Conservation (phyloP, 1,140 invertebrate species). For the Epicauta chinensis region DNA sequence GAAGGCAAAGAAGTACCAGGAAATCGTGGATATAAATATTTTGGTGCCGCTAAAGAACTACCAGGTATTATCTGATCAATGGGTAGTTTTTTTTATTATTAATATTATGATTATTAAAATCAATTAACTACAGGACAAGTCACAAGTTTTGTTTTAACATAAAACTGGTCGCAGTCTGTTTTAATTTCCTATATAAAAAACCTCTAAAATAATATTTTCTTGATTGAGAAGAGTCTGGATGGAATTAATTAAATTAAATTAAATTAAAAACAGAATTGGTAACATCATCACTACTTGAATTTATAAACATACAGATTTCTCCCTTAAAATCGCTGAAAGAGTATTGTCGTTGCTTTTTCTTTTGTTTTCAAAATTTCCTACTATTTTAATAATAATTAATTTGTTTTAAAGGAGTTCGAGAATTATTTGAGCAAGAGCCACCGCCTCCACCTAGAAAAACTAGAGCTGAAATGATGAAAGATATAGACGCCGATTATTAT, state of each 20-base stretch:
- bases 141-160: too few species aligned
- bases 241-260: not conserved
- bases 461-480: constrained; percentile 93
- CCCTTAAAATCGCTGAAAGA: not conserved
- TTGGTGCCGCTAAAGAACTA: constrained; percentile 97
- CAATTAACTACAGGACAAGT: too few species aligned
- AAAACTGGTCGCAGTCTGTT: too few species aligned
- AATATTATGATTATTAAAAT: too few species aligned
- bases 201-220: too few species aligned
- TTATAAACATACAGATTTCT: too few species aligned
- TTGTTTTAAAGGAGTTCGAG: constrained; percentile 70
- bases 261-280: constrained; percentile 1
- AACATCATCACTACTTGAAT: not conserved
- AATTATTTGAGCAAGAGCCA: constrained; percentile 95
- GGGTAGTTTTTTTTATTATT: too few species aligned
- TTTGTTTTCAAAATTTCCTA: too few species aligned
- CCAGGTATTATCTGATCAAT: too few species aligned
- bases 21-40: constrained; percentile 98
- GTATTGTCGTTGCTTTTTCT: constrained; percentile 10
- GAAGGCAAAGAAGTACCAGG: constrained; percentile 97
- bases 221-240: too few species aligned
- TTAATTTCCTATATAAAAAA: too few species aligned
- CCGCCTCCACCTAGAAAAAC: constrained; percentile 84
- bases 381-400: not conserved
- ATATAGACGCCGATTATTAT: constrained; percentile 98